Base-by-base conservation (phyloP, 2,888 invertebrate genomes). In the Leptinotarsa haldemani region DNA sequence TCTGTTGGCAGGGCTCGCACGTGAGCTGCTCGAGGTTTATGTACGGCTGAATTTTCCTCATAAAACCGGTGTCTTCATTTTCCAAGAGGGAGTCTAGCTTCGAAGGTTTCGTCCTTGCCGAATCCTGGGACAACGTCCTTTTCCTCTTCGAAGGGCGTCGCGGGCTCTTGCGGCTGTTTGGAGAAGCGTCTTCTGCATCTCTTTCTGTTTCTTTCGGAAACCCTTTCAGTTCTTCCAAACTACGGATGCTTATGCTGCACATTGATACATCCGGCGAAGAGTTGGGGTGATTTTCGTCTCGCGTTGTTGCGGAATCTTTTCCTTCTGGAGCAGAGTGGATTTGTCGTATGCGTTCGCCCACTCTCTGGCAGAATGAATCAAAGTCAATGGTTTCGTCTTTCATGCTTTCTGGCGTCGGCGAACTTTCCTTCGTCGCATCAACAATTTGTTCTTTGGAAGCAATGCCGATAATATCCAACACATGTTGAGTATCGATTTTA, bases 1-100 rank as follows among this genome's bases (percentile, higher is more conserved):
- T 88, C 16, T 82, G 83, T 56, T 89, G 88, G 82, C 92, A 92
- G 68, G 88, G 88, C 78, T 89, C 88, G 82, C 92, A 92, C 12
- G 85, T 82, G 1, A 90, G 81, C 73, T 85, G 88, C 9, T 84
- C 81, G 50, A 87, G 79, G 74, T 90, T 88, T 67, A 90, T 87
- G 76, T 89, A 89, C 1, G 80, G 78, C 1, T 79, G 56, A 13
- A 81, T 81, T 69, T 77, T 80, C 0, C 69, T 50, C 40, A 74
- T 74, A 25, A 77, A 77, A 25, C 63, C 72, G 7, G 70, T 20
- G 25, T 75, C 77, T 65, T 71, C 66, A 67, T 76, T 71, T 20
- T 73, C 70, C 2, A 71, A 58, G 20, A 65, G 30, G n/a, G 65
- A 20, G 15, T 73, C 73, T 15, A 65, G 30, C 30, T 74, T 56